Base-by-base conservation (phyloP, 2,113 vertebrate genomes). In the Spea bombifrons region DNA sequence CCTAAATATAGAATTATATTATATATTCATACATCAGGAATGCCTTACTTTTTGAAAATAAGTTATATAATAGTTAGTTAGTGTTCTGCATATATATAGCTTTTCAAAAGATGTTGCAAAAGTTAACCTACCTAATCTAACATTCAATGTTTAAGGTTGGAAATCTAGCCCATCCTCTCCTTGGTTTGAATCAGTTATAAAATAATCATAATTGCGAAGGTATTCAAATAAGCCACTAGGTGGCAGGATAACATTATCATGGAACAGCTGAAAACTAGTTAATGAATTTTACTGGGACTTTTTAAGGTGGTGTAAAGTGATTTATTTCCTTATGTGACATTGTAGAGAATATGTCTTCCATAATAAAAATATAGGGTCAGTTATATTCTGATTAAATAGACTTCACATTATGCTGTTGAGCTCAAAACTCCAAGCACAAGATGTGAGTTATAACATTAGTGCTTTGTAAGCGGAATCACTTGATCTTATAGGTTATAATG, bases 171-270 rank as follows among this genome's bases (percentile, higher is more conserved):
- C 30, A 30, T 30, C 30, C 30, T 30, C 1, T 30, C 30, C 30
- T 30, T 30, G 30, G 30, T 30, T 30, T 30, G 30, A 30, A 30
- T 30, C 30, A 1, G 30, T 30, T 30, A 30, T 30, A 30, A 30
- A 30, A 30, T 30, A 30, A 30, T 30, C 30, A 30, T 30, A 30
- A 30, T 30, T 30, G 30, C 30, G 30, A 30, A 30, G 30, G 47
- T 69, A 8, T 69, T 9, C 66, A 67, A n/a, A n/a, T 8, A 13
- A 16, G 43, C 63, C 77, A 80, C 63, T 59, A 80, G 70, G 61
- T 80, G 77, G 77, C 77, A 80, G 63, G 43, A 46, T 59, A 65
- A n/a, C 63, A 73, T 55, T 66, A 80, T 66, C 15, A 55, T 73
- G 43, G 3, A 64, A 17, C n/a, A 15, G 8, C 4, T 15, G 4